Evolutionary conservation across 2,888 invertebrate species (phyloP).

Genomic region (Cephus pulcher): DNA sequence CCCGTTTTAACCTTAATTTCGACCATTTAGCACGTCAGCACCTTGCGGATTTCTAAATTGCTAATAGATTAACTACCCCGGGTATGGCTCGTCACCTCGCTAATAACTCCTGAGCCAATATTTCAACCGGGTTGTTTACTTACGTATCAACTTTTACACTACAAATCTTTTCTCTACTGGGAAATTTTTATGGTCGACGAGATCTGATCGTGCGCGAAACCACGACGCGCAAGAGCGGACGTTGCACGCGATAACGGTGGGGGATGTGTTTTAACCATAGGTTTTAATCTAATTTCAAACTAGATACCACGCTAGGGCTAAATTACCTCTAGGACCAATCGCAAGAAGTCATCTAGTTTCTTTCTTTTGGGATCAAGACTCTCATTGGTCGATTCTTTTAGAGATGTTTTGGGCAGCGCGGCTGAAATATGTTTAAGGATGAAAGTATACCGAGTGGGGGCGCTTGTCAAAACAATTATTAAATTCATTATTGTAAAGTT

Average conservation of each 20-base stretch:
- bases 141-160: constrained; percentile 59
- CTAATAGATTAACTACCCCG: background rate
- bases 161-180: constrained; percentile 59
- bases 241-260: constrained; percentile 1
- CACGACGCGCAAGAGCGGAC: constrained; percentile 34
- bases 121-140: constrained; percentile 49
- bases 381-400: background rate
- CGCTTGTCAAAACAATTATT: background rate
- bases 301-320: background rate
- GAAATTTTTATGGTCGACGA: constrained; percentile 52
- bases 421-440: background rate
- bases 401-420: background rate
- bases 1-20: constrained; percentile 25
- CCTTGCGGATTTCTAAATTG: background rate
- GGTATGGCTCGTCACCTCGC: constrained; percentile 7
- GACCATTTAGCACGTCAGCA: constrained; percentile 15
- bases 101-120: constrained; percentile 19
- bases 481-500: background rate
- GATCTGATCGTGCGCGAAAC: constrained; percentile 39
- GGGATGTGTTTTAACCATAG: background rate
- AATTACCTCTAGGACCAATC: background rate
- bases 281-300: background rate
- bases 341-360: background rate
- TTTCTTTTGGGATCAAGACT: background rate
- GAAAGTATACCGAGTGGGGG: background rate